phyloP scores from a whole-genome alignment of 2,113 vertebrate species.

The Dipodomys ordii region DNA sequence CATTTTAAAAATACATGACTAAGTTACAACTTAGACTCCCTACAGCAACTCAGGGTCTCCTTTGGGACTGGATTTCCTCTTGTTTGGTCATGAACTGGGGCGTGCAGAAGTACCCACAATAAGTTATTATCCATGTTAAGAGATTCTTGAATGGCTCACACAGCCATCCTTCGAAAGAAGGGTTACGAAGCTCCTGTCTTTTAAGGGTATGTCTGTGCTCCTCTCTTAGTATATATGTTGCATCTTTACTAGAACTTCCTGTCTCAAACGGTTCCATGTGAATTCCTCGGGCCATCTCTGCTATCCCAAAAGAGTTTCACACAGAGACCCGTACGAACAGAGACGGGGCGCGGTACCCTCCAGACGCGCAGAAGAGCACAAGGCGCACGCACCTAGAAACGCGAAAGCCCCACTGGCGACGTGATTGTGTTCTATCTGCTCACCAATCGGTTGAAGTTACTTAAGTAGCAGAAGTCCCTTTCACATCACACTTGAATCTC shows the following conservation, averaged over 20 bases:
- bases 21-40: conserved; percentile 44
- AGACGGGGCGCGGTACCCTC: not conserved
- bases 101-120: not conserved
- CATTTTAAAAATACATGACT: not conserved
- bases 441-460: conserved; percentile 42
- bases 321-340: conserved; percentile 54
- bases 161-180: not conserved
- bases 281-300: conserved; percentile 34
- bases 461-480: conserved; percentile 24
- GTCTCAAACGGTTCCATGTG: not conserved
- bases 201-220: conserved; percentile 14
- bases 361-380: not conserved
- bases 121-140: not conserved
- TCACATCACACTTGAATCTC: not conserved
- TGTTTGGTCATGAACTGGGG: not conserved
- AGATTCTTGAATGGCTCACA: conserved; percentile 22
- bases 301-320: not conserved
- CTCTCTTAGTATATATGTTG: not conserved
- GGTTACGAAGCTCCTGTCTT: no score
- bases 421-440: not conserved
- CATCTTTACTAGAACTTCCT: conserved; percentile 3
- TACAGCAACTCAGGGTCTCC: not conserved
- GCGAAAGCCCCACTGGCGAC: not conserved
- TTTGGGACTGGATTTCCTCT: not conserved
- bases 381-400: conserved; percentile 6